Conservation (phyloP, 1,140 invertebrate genomes). For the Cotesia glomerata region DNA sequence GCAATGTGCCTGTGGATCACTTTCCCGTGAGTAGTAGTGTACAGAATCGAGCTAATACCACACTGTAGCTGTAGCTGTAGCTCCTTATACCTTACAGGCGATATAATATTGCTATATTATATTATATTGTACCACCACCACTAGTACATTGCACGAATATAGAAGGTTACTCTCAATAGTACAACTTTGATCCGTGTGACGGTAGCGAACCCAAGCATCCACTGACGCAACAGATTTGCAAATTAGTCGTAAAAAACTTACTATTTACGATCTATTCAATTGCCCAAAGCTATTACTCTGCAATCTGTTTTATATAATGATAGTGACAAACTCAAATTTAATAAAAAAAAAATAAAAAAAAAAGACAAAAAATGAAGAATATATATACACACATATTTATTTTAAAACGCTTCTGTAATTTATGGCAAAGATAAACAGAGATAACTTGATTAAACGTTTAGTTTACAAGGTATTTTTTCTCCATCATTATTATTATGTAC, state of each 20-base stretch:
- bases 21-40: background rate
- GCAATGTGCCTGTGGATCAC: background rate
- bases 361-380: background rate
- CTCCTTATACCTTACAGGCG: too few relatives aligned
- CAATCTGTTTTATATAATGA: background rate
- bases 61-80: too few relatives aligned
- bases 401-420: background rate
- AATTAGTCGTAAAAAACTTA: slow-evolving; percentile 27
- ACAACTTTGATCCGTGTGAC: slow-evolving; percentile 10
- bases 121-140: background rate
- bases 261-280: slow-evolving; percentile 2
- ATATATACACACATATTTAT: background rate
- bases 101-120: too few relatives aligned
- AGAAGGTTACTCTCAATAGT: too few relatives aligned
- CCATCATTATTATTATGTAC: background rate
- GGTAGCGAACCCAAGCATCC: slow-evolving; percentile 3
- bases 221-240: slow-evolving; percentile 30
- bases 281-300: slow-evolving; percentile 7
- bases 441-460: slow-evolving; percentile 1
- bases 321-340: too few relatives aligned
- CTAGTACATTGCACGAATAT: too few relatives aligned
- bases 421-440: slow-evolving; percentile 2
- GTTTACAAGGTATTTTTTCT: background rate
- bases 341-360: too few relatives aligned
- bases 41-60: too few relatives aligned